Percentiles rank a stretch among this genome's conserved stretches.
Evolutionary conservation across 2,113 vertebrate species (phyloP).

Genomic region (Arvicanthis niloticus): DNA sequence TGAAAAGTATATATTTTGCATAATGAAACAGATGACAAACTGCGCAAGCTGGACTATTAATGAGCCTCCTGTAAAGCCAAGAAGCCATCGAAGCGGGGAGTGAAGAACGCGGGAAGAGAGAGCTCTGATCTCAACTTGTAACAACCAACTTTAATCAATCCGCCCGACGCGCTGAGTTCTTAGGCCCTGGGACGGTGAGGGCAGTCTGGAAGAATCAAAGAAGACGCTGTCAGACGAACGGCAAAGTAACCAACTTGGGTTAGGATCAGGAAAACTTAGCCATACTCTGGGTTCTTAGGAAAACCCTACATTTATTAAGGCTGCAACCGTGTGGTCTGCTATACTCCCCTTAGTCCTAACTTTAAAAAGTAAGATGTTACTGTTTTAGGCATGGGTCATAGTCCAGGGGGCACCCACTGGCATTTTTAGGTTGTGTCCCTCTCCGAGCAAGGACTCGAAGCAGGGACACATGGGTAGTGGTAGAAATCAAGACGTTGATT

Average conservation of each 20-base stretch:
- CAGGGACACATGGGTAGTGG: not conserved
- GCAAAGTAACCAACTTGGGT: conserved; percentile 69
- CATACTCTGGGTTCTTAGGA: conserved; percentile 48
- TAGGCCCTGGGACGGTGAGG: conserved; percentile 65
- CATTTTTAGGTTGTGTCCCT: not conserved
- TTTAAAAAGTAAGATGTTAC: not conserved
- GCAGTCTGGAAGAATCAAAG: conserved; percentile 80
- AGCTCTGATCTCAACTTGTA: conserved; percentile 88
- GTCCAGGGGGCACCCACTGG: not conserved
- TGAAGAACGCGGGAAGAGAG: conserved; percentile 77
- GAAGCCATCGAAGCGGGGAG: conserved; percentile 76
- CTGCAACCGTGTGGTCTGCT: too few relatives aligned
- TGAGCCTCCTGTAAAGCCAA: conserved; percentile 87
- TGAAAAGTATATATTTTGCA: conserved; percentile 89
- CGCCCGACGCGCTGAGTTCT: conserved; percentile 78
- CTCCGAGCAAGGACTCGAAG: not conserved
- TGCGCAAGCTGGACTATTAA: conserved; percentile 87
- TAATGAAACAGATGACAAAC: conserved; percentile 90
- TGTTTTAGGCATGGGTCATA: not conserved
- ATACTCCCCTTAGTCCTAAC: not conserved
- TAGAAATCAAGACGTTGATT: not conserved
- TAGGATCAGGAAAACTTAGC: conserved; percentile 66
- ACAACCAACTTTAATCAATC: conserved; percentile 88
- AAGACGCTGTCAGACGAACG: conserved; percentile 69
- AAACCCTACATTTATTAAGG: not conserved